Conservation (phyloP, 2,113 vertebrate species). For the Sinocyclocheilus anophthalmus region DNA sequence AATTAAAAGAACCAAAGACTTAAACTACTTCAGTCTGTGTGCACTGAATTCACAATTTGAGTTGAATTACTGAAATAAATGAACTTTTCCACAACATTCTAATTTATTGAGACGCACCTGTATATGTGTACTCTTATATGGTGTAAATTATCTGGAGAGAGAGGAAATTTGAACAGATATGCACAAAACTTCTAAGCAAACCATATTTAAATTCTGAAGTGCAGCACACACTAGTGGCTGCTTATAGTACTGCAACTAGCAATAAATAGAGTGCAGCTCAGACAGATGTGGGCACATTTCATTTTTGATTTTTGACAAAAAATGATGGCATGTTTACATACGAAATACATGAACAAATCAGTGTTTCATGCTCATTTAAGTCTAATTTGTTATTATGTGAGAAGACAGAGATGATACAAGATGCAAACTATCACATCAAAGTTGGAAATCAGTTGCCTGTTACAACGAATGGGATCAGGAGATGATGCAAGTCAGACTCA, state of each 20-base stretch:
- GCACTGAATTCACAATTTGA: no score
- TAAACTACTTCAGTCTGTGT: no score
- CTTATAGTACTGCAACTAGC: neutral
- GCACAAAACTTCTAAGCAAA: neutral
- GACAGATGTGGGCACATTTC: neutral
- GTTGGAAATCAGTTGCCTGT: neutral
- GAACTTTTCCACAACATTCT: no score
- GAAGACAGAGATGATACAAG: neutral
- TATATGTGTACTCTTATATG: neutral
- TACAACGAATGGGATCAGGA: neutral
- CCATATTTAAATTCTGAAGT: neutral
- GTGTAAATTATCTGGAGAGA: neutral
- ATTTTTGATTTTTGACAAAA: no score
- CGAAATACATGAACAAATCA: neutral
- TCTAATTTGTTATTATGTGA: neutral
- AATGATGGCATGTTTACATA: no score
- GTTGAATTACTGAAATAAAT: no score
- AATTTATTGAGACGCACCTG: no score
- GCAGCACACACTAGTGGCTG: conserved; percentile 19
- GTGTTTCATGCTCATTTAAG: neutral
- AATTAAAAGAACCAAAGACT: no score
- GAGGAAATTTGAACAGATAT: neutral
- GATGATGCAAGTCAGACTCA: neutral
- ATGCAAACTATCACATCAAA: neutral
- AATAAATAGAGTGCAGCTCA: neutral